Evolutionary conservation across 2,888 invertebrate genomes (phyloP).

Genomic region (Patella depressa): DNA sequence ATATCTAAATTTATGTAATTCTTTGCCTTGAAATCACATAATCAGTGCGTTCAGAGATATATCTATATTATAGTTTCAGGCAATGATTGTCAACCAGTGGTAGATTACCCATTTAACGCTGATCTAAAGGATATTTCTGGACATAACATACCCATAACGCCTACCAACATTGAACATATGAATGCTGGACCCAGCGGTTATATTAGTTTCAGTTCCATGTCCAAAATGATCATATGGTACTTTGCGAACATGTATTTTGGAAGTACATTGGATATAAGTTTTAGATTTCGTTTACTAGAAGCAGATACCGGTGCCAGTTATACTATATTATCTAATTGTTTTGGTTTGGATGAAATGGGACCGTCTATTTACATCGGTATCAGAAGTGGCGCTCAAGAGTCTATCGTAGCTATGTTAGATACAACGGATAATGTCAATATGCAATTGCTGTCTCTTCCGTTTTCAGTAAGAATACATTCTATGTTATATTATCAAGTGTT

Average conservation of each 20-base stretch:
- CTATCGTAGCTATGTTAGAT: not conserved
- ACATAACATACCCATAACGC: no score
- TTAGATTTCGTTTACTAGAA: not conserved
- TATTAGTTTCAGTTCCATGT: not conserved
- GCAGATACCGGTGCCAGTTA: not conserved
- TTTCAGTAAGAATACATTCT: not conserved
- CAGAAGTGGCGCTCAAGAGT: not conserved
- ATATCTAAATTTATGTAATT: no score
- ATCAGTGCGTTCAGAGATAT: no score
- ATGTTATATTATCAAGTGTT: no score
- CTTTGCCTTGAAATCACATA: no score
- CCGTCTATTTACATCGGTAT: not conserved
- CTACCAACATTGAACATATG: not conserved
- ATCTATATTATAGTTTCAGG: no score
- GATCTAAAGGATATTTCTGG: not conserved
- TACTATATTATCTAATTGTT: not conserved
- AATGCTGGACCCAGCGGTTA: not conserved
- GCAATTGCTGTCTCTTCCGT: not conserved
- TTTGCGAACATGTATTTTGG: conserved; percentile 2
- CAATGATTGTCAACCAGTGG: not conserved
- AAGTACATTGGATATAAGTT: not conserved
- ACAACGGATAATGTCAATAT: conserved; percentile 5
- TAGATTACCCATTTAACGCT: not conserved
- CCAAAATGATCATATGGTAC: not conserved
- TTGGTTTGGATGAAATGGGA: conserved; percentile 3